Evolutionary conservation across 2,888 invertebrate species (phyloP).

Genomic region (Coecobrya sp.): DNA sequence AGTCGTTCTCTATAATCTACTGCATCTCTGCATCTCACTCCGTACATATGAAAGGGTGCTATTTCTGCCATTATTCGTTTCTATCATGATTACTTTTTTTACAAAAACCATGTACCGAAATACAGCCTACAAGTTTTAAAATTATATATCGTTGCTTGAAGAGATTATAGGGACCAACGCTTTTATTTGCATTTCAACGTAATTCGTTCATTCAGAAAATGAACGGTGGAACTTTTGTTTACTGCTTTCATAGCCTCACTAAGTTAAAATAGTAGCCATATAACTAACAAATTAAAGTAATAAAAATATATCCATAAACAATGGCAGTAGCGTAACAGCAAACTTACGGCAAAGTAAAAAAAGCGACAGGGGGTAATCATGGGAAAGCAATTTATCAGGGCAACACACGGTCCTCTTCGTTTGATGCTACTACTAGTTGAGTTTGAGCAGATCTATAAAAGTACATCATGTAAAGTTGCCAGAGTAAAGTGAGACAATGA

Average conservation of each 20-base stretch:
- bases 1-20: not conserved
- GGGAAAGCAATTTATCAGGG: not conserved
- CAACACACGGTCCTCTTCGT: not conserved
- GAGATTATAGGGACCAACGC: not conserved
- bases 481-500: not conserved
- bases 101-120: too few species aligned
- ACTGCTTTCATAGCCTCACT: too few species aligned
- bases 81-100: not conserved
- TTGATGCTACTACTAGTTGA: too few species aligned
- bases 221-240: not conserved
- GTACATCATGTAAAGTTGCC: not conserved
- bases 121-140: not conserved
- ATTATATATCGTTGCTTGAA: not conserved
- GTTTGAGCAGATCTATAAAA: not conserved
- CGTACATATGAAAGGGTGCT: not conserved
- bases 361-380: not conserved
- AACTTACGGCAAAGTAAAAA: not conserved
- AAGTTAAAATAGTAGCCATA: too few species aligned
- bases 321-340: not conserved
- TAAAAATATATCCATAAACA: too few species aligned
- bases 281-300: too few species aligned
- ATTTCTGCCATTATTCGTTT: not conserved
- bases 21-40: not conserved
- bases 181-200: not conserved
- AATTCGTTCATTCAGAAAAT: not conserved